Conservation (phyloP, 2,113 vertebrate genomes). For the Pterophyllum scalare region DNA sequence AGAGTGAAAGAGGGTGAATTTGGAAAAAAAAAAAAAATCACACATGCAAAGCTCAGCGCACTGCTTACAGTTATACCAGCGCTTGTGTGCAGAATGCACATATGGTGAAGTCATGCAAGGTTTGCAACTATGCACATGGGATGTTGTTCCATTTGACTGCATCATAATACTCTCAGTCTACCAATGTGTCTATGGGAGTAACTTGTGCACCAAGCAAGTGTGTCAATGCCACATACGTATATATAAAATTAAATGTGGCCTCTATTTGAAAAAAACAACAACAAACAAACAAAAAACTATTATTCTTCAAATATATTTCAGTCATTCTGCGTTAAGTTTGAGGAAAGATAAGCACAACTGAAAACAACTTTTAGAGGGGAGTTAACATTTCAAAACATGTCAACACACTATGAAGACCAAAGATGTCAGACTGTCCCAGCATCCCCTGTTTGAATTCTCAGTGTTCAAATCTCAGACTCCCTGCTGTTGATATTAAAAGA, state of each 20-base stretch:
- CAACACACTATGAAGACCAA: constrained; percentile 7
- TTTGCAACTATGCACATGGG: constrained; percentile 45
- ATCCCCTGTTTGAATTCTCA: constrained; percentile 41
- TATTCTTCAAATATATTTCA: background rate
- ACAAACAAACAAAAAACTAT: background rate
- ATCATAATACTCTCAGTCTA: constrained; percentile 45
- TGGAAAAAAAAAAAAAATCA: background rate
- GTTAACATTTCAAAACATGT: constrained; percentile 55
- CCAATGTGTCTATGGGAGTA: background rate
- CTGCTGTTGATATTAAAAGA: constrained; percentile 64
- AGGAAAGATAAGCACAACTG: constrained; percentile 5
- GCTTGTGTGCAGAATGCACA: constrained; percentile 41
- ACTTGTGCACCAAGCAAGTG: background rate
- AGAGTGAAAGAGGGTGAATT: constrained; percentile 14
- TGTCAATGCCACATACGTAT: background rate
- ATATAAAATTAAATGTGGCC: background rate
- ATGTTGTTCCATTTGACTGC: constrained; percentile 42
- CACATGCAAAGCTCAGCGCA: constrained; percentile 21
- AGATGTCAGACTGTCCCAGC: constrained; percentile 33
- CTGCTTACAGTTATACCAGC: constrained; percentile 17
- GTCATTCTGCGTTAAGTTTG: constrained; percentile 22
- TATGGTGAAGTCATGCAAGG: constrained; percentile 59
- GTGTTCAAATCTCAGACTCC: constrained; percentile 48
- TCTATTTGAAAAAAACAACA: background rate
- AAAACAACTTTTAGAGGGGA: constrained; percentile 27